Percentiles rank a stretch among this genome's conserved stretches.
Conservation (phyloP, 2,797 vertebrate species). For the Xenopus petersii region DNA sequence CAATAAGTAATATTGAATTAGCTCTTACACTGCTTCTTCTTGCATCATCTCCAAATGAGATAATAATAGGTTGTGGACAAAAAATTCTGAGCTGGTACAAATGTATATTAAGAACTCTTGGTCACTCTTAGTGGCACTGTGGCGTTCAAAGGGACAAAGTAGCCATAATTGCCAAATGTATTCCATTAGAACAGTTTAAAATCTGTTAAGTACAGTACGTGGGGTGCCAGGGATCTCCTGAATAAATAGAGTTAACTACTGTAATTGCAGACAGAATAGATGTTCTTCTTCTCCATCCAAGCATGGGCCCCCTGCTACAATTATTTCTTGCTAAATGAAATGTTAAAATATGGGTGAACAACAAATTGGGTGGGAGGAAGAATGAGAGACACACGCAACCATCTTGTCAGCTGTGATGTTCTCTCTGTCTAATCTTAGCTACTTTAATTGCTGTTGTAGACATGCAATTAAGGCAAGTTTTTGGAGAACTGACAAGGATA, state of each 20-base stretch:
- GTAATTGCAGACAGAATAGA: constrained; percentile 36
- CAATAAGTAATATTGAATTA: too few species aligned
- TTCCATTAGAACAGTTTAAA: neutral
- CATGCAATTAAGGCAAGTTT: constrained; percentile 9
- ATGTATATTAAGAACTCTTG: neutral
- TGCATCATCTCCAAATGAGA: too few species aligned
- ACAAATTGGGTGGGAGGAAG: neutral
- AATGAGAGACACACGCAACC: neutral
- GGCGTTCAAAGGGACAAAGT: neutral
- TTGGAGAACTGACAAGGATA: neutral
- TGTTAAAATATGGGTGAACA: constrained; percentile 1
- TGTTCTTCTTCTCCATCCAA: constrained; percentile 25
- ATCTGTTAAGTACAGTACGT: neutral
- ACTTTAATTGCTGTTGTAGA: neutral
- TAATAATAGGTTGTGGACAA: too few species aligned
- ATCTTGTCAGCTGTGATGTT: constrained; percentile 16
- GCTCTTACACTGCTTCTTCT: too few species aligned
- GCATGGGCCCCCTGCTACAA: constrained; percentile 19
- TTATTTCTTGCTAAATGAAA: constrained; percentile 9
- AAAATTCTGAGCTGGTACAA: neutral
- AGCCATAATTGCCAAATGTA: neutral
- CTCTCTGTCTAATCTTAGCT: constrained; percentile 16
- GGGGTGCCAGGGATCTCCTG: constrained; percentile 11
- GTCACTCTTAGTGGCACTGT: neutral
- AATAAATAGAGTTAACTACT: neutral